Evolutionary conservation across 2,113 vertebrate species (phyloP).

Genomic region (Helogale parvula): DNA sequence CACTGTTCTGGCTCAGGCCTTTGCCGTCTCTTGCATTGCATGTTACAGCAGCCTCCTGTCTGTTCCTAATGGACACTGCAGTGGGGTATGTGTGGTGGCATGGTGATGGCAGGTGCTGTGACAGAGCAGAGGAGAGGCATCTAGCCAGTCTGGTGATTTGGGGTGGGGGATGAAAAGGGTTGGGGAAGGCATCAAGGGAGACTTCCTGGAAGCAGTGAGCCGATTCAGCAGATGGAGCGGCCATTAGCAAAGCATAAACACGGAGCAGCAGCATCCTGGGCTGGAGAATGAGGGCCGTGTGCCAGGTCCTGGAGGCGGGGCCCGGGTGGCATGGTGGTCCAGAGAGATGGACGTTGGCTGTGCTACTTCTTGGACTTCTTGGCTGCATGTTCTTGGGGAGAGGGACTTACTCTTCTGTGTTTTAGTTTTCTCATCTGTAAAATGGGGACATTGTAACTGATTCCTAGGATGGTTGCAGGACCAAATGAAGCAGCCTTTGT

Average conservation of each 20-base stretch:
- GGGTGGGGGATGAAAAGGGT: neutral
- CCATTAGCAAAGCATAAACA: neutral
- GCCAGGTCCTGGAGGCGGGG: neutral
- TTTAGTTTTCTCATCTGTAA: neutral
- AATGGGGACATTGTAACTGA: neutral
- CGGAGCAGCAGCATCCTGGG: neutral
- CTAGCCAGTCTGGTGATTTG: neutral
- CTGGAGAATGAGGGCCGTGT: too few species aligned
- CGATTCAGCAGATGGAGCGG: neutral
- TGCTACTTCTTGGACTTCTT: neutral
- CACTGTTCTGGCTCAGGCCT: neutral
- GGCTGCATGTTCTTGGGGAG: neutral
- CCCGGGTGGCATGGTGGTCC: neutral
- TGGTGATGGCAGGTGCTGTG: neutral
- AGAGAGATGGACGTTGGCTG: neutral
- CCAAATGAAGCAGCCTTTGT: neutral
- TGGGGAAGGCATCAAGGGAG: neutral
- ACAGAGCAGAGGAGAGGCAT: neutral
- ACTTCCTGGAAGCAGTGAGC: neutral
- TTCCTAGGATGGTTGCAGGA: neutral
- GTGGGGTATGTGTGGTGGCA: neutral
- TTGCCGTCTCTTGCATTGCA: neutral
- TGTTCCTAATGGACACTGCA: neutral
- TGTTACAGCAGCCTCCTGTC: neutral
- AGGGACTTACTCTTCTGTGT: neutral